These are phyloP conservation scores for Aethes cnicana DNA, from an alignment of 2,888 invertebrate species.

Conservation along the genomic window DNA sequence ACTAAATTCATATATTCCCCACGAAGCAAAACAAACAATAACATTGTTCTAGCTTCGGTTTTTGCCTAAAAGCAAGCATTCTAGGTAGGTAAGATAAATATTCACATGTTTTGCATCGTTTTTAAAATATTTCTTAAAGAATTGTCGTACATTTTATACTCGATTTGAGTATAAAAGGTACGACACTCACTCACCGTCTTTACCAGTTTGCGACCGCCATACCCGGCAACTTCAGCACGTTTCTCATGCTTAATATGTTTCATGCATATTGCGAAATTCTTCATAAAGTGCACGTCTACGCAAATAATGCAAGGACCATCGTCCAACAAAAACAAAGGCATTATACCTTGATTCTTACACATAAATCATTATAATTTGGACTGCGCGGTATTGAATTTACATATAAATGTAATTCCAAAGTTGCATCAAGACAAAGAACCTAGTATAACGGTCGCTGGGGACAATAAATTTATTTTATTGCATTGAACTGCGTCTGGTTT, in stretches of 20 bases:
- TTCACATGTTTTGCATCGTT: too few relatives aligned
- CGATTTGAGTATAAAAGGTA: neutral
- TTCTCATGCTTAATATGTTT: neutral
- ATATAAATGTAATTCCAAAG: slow-evolving; percentile 40
- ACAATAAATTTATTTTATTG: slow-evolving; percentile 42
- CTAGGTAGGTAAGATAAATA: too few relatives aligned
- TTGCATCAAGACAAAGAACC: slow-evolving; percentile 35
- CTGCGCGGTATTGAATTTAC: slow-evolving; percentile 36
- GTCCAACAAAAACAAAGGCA: slow-evolving; percentile 13
- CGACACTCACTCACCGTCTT: too few relatives aligned
- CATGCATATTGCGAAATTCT: slow-evolving; percentile 3
- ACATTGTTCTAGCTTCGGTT: too few relatives aligned
- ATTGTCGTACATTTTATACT: neutral
- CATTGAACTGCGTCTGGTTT: slow-evolving; percentile 14
- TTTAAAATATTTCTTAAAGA: too few relatives aligned
- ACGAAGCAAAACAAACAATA: too few relatives aligned
- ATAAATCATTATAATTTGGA: slow-evolving; percentile 29
- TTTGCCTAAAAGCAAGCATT: too few relatives aligned
- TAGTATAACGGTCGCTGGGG: slow-evolving; percentile 36
- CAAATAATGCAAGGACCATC: neutral
- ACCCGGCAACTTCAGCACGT: too few relatives aligned
- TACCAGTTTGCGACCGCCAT: too few relatives aligned
- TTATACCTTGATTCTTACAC: slow-evolving; percentile 24
- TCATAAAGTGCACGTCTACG: neutral
- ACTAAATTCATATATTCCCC: too few relatives aligned